Evolutionary conservation across 2,888 invertebrate genomes (phyloP).

Genomic region (Nephrotoma appendiculata): DNA sequence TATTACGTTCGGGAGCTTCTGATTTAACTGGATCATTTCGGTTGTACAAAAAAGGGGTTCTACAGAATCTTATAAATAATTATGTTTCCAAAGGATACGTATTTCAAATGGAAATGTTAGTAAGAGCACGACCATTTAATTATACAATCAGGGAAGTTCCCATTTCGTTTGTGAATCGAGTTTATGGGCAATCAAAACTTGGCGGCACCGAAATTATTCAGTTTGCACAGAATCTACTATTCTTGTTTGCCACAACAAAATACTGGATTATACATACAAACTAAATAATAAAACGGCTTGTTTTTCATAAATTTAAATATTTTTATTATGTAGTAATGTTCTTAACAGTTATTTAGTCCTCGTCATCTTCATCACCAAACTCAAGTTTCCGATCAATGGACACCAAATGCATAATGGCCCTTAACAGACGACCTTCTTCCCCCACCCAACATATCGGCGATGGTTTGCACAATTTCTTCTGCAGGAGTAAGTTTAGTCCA

Average conservation of each 20-base stretch:
- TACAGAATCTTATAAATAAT: constrained; percentile 71
- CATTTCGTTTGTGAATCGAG: constrained; percentile 94
- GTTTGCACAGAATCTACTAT: constrained; percentile 78
- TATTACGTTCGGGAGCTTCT: constrained; percentile 83
- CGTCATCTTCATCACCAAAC: not conserved
- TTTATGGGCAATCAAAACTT: constrained; percentile 95
- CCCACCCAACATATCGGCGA: constrained; percentile 43
- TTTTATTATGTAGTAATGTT: not conserved
- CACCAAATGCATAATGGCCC: constrained; percentile 17
- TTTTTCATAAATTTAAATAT: not conserved
- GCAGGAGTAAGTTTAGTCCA: constrained; percentile 47
- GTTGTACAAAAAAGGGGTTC: constrained; percentile 77
- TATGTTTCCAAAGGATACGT: constrained; percentile 98
- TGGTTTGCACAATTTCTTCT: constrained; percentile 54
- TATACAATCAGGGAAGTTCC: constrained; percentile 89
- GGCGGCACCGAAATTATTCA: constrained; percentile 91
- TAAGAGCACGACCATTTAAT: constrained; percentile 74
- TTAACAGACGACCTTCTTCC: constrained; percentile 40
- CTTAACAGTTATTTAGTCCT: not conserved
- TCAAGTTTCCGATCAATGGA: not conserved
- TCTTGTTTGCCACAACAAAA: constrained; percentile 82
- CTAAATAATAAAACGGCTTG: constrained; percentile 13
- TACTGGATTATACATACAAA: not conserved
- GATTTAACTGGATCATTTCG: constrained; percentile 97
- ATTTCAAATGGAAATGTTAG: constrained; percentile 99